Evolutionary conservation across 2,888 invertebrate species (phyloP).

Genomic region (Heteromyza rotundicornis): DNA sequence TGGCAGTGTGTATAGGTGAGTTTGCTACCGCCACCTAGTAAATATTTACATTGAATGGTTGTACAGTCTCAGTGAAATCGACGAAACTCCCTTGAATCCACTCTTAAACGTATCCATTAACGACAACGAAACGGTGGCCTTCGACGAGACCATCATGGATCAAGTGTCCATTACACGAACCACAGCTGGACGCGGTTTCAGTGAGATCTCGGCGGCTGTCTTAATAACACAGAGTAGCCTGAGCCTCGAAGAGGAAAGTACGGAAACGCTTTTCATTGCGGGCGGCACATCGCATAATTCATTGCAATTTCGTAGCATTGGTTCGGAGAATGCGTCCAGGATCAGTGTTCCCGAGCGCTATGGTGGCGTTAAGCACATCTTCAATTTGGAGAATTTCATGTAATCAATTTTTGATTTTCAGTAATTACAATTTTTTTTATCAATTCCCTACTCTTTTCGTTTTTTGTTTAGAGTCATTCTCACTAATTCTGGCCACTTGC

Average conservation of each 20-base stretch:
- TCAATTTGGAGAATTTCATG: slow-evolving; percentile 54
- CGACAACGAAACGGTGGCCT: slow-evolving; percentile 45
- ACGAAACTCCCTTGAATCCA: slow-evolving; percentile 47
- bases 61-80: slow-evolving; percentile 53
- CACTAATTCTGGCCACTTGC: slow-evolving; percentile 51
- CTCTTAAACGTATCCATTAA: slow-evolving; percentile 45
- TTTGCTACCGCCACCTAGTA: too few relatives aligned
- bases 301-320: slow-evolving; percentile 38
- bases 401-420: slow-evolving; percentile 27
- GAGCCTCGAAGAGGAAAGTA: slow-evolving; percentile 19
- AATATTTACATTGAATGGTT: too few relatives aligned
- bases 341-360: slow-evolving; percentile 43
- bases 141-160: slow-evolving; percentile 47
- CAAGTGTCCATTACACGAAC: slow-evolving; percentile 44
- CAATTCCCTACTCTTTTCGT: too few relatives aligned
- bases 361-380: slow-evolving; percentile 50
- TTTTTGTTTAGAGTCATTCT: slow-evolving; percentile 37
- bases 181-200: slow-evolving; percentile 35
- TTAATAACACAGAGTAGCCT: slow-evolving; percentile 38
- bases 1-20: slow-evolving; percentile 57
- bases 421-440: background rate
- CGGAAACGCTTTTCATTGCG: slow-evolving; percentile 33
- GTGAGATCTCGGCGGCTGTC: slow-evolving; percentile 35
- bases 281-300: slow-evolving; percentile 39
- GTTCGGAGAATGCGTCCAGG: slow-evolving; percentile 36